Evolutionary conservation across 2,888 invertebrate species (phyloP).

Genomic region (Auanema sp.): DNA sequence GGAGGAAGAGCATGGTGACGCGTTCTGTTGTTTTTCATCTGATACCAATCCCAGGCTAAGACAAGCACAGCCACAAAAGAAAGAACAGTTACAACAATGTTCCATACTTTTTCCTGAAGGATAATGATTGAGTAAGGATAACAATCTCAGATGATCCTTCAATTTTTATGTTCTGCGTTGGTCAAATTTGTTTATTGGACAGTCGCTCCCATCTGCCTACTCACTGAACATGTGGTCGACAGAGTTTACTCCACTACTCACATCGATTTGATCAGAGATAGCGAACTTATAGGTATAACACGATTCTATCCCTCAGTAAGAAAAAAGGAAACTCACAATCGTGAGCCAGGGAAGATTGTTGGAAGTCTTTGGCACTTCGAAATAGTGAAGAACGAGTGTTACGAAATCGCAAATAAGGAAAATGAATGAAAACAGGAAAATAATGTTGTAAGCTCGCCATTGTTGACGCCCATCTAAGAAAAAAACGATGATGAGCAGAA

Average conservation of each 20-base stretch:
- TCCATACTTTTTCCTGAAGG: no score
- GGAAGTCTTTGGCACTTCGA: slow-evolving; percentile 15
- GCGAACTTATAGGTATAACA: no score
- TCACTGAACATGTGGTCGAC: slow-evolving; percentile 6
- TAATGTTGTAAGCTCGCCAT: slow-evolving; percentile 13
- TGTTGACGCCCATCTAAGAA: slow-evolving; percentile 21
- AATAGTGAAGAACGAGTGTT: slow-evolving; percentile 15
- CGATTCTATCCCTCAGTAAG: no score
- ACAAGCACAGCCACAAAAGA: slow-evolving; percentile 4
- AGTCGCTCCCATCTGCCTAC: background rate
- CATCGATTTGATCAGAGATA: no score
- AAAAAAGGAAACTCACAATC: slow-evolving; percentile 12
- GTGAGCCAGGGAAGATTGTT: slow-evolving; percentile 17
- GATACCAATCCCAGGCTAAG: no score
- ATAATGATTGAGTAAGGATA: no score
- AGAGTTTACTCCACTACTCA: slow-evolving; percentile 1
- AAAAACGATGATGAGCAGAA: slow-evolving; percentile 15
- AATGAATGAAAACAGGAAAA: slow-evolving; percentile 11
- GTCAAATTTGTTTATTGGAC: no score
- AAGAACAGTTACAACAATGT: slow-evolving; percentile 1
- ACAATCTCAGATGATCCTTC: no score
- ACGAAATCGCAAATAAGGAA: slow-evolving; percentile 10
- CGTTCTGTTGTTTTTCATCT: background rate
- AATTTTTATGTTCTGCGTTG: no score
- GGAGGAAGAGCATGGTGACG: slow-evolving; percentile 22